Percentiles rank a stretch among this genome's conserved stretches.
phyloP scores from a whole-genome alignment of 2,113 vertebrate genomes.

The Pandion haliaetus region DNA sequence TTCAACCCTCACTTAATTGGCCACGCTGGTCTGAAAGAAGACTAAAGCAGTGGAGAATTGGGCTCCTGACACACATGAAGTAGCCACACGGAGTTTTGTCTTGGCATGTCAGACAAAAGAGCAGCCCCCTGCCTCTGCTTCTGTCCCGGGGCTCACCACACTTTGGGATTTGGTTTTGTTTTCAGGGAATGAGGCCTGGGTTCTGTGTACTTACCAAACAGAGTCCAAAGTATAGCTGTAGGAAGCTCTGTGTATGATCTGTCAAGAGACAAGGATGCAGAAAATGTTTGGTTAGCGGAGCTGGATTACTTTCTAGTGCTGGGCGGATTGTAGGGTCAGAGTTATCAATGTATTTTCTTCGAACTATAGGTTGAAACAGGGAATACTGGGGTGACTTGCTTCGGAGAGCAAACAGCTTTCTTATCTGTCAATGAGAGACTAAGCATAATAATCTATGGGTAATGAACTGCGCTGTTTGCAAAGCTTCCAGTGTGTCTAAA shows the following conservation, averaged over 20 bases:
- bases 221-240: rapidly evolving
- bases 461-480: constrained; percentile 8
- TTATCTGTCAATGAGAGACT: background rate
- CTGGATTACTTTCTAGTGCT: rapidly evolving
- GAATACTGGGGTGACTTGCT: background rate
- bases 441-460: background rate
- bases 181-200: background rate
- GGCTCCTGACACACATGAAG: background rate
- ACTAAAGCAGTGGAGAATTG: background rate
- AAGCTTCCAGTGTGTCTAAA: background rate
- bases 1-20: background rate
- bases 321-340: background rate
- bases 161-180: background rate
- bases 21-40: background rate
- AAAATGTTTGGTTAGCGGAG: background rate
- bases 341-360: background rate
- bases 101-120: rapidly evolving
- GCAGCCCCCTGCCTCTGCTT: background rate
- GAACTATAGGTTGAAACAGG: background rate
- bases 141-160: rapidly evolving
- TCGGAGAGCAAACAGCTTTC: background rate
- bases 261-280: background rate
- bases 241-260: background rate
- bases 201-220: background rate
- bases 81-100: background rate